Conservation (phyloP, 1,140 invertebrate species). For the Neodiprion virginianus region DNA sequence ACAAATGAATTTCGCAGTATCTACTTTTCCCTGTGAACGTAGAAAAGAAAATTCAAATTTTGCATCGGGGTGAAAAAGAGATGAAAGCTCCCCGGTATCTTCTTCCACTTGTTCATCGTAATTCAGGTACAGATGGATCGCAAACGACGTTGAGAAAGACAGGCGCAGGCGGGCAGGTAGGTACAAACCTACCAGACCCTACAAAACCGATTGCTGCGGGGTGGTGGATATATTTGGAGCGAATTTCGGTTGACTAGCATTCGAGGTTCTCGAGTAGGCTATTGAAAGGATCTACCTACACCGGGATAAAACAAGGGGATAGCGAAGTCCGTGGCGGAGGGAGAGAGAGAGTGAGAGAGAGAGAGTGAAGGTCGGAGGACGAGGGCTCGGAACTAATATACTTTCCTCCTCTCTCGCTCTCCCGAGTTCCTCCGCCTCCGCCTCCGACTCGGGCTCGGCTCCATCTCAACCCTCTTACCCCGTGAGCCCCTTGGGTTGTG, state of each 20-base stretch:
- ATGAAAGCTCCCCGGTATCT: too few species aligned
- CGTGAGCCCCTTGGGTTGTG: slow-evolving; percentile 1
- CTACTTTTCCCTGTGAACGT: too few species aligned
- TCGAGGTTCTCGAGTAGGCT: background rate
- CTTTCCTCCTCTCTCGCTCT: background rate
- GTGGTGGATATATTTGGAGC: background rate
- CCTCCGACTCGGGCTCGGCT: background rate
- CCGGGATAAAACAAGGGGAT: background rate
- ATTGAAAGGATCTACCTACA: slow-evolving; percentile 1
- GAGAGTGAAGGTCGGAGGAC: slow-evolving; percentile 24
- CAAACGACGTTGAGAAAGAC: too few species aligned
- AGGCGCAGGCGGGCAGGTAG: too few species aligned
- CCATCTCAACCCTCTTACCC: slow-evolving; percentile 1
- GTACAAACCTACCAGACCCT: too few species aligned
- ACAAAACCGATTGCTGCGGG: too few species aligned
- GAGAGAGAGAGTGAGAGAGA: slow-evolving; percentile 26
- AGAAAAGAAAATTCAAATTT: too few species aligned
- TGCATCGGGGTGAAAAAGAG: too few species aligned
- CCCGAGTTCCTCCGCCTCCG: background rate
- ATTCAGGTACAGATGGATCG: too few species aligned
- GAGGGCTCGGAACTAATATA: slow-evolving; percentile 14
- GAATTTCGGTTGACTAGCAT: background rate
- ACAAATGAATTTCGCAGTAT: too few species aligned
- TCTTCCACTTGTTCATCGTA: too few species aligned
- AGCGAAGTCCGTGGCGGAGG: background rate